Evolutionary conservation across 1,140 invertebrate species (phyloP), one percentile per base, ranked within the genome.

Genomic region (Eumeta japonica): DNA sequence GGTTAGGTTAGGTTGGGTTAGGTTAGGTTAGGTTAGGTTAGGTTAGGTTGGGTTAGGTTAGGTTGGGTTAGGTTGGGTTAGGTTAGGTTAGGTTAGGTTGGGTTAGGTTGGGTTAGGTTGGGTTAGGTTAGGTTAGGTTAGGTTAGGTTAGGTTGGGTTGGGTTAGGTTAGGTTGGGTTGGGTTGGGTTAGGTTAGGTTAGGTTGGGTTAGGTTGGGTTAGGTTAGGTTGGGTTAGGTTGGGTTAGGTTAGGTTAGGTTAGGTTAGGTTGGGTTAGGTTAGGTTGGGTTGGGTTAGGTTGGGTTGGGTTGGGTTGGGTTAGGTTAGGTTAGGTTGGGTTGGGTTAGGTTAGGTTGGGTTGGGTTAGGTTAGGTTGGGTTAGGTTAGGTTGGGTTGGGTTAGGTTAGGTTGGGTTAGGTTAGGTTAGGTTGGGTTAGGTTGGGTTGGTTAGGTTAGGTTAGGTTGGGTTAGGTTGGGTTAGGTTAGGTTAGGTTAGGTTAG

Each of bases 21-120:
- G 29, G 29, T 31, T 31, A 31, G 29, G 29, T 31, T 31, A 31
- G 29, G 29, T 31, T 31, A 31, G 29, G 29, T 31, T 31, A 31
- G 29, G 29, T 31, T 31, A 31, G 29, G 29, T 31, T 31, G 12
- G 29, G 29, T 31, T 31, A 31, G 29, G 29, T 31, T 31, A 31
- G 29, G 29, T 31, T 31, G n/a, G 12, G 29, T 31, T 31, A 31
- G 29, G 29, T 31, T 31, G 12, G 29, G 29, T 31, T 31, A 31
- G 29, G 29, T 31, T 31, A 31, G 29, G 29, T 31, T 11, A 24
- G 20, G 20, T 24, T 24, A 24, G 20, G 20, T 24, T 24, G n/a
- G 20, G 20, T 24, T 24, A 24, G 20, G 20, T 24, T 24, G n/a
- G 20, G 20, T 24, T 24, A 24, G 20, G 20, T 24, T 31, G 12